phyloP scores from a whole-genome alignment of 2,113 vertebrate species.

The Puntigrus tetrazona region DNA sequence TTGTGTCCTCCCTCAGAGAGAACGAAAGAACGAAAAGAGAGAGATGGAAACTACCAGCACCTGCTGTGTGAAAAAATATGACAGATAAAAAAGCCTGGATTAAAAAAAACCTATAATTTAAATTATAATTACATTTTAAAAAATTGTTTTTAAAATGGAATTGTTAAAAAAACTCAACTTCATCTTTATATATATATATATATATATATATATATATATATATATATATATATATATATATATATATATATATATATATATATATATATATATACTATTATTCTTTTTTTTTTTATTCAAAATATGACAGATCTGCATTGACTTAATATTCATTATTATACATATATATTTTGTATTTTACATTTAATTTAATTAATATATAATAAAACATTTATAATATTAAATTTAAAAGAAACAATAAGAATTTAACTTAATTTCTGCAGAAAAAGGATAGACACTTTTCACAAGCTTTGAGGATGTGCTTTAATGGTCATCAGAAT shows the following conservation, averaged over 20 bases:
- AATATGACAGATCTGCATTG: no score
- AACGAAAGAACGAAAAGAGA: slow-evolving; percentile 1
- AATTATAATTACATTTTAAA: slow-evolving; percentile 5
- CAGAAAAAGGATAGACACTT: background rate
- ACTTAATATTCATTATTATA: background rate
- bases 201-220: no score
- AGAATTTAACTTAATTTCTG: background rate
- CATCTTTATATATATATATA: no score
- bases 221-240: no score
- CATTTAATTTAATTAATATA: no score
- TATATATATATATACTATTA: background rate
- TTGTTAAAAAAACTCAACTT: no score
- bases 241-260: background rate
- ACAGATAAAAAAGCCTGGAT: background rate
- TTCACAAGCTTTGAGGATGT: no score
- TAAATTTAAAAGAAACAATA: background rate
- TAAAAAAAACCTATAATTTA: background rate
- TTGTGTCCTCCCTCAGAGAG: slow-evolving; percentile 21
- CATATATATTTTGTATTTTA: background rate
- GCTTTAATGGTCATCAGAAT: no score
- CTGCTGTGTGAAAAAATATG: slow-evolving; percentile 54
- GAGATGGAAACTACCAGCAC: slow-evolving; percentile 46
- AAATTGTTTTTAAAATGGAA: background rate
- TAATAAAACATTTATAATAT: background rate
- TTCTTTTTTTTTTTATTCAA: no score